Evolutionary conservation across 2,113 vertebrate species (phyloP).

Genomic region (Acinonyx jubatus): DNA sequence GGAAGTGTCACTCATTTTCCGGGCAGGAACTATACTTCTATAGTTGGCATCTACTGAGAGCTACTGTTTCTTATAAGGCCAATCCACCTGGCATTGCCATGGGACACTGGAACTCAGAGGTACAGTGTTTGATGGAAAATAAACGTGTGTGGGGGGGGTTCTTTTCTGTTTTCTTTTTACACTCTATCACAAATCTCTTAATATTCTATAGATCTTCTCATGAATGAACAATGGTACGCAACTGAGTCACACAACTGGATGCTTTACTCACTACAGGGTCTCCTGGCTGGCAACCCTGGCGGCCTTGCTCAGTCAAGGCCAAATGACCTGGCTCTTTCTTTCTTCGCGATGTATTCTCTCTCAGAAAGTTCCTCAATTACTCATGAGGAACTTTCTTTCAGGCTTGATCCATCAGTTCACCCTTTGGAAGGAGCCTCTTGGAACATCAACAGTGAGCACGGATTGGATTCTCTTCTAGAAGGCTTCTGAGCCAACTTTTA

Average conservation of each 20-base stretch:
- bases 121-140: neutral
- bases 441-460: neutral
- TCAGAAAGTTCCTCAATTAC: neutral
- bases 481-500: neutral
- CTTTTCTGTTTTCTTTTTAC: neutral
- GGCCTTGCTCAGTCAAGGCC: neutral
- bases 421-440: neutral
- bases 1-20: neutral
- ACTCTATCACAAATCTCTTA: neutral
- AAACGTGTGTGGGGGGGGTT: neutral
- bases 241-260: neutral
- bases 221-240: neutral
- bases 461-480: neutral
- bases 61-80: neutral
- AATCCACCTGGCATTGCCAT: too few relatives aligned
- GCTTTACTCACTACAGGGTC: neutral
- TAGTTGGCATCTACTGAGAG: neutral
- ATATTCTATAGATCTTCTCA: neutral
- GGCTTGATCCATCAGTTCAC: neutral
- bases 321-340: neutral
- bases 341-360: neutral
- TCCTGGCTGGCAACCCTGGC: neutral
- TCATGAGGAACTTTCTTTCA: neutral
- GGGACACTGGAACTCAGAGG: neutral
- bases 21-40: neutral